A percentile compares a stretch with the other conserved stretches of the same genome.
These are phyloP conservation scores for Manis pentadactyla DNA, from an alignment of 2,797 vertebrate genomes.

Conservation along the genomic window DNA sequence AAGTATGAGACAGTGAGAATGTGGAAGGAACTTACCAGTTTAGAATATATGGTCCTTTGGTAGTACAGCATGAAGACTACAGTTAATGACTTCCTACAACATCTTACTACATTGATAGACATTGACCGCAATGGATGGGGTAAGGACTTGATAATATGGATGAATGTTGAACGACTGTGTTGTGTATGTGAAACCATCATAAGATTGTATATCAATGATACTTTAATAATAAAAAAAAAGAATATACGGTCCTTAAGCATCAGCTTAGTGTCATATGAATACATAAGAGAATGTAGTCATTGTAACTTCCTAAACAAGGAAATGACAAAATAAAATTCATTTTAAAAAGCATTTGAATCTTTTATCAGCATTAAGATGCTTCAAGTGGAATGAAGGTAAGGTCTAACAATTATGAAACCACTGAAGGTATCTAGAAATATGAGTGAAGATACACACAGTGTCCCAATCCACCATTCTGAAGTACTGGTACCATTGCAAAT, in stretches of 20 bases:
- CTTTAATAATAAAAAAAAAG: too few relatives aligned
- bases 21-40: not conserved
- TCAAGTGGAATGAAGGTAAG: not conserved
- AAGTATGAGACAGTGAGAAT: not conserved
- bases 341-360: not conserved
- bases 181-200: too few relatives aligned
- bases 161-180: too few relatives aligned
- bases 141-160: too few relatives aligned
- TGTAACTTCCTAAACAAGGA: not conserved
- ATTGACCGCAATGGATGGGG: too few relatives aligned
- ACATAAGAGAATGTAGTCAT: not conserved
- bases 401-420: not conserved
- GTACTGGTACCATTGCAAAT: not conserved
- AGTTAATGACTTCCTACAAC: too few relatives aligned
- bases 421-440: not conserved
- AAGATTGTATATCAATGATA: too few relatives aligned
- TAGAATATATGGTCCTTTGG: not conserved
- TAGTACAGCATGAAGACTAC: too few relatives aligned
- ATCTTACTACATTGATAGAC: too few relatives aligned
- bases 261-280: not conserved
- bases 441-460: not conserved
- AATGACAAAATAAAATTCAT: not conserved
- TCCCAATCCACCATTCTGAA: not conserved
- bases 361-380: not conserved
- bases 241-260: too few relatives aligned